Evolutionary conservation across 2,888 invertebrate species (phyloP).

Genomic region (Aricia artaxerxes): DNA sequence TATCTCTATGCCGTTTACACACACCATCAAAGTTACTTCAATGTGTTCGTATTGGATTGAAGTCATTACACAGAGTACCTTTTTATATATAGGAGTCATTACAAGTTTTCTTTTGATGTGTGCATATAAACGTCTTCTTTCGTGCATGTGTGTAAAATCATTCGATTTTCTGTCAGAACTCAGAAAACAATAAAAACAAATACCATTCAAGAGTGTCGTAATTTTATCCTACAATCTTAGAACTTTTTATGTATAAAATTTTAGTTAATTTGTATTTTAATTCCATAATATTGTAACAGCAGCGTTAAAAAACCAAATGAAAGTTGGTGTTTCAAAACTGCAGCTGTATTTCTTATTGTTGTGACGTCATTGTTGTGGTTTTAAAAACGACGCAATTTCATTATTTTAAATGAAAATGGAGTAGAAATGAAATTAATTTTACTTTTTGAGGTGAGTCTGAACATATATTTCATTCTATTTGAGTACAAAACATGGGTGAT

Average conservation of each 20-base stretch:
- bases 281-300: slow-evolving; percentile 36
- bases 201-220: slow-evolving; percentile 23
- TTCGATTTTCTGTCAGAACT: slow-evolving; percentile 25
- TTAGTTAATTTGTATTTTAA: slow-evolving; percentile 63
- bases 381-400: slow-evolving; percentile 83
- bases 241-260: slow-evolving; percentile 76
- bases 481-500: not conserved
- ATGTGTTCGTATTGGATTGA: not conserved
- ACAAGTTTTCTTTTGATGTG: not conserved
- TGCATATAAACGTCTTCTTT: not conserved
- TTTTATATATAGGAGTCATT: not conserved
- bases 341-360: slow-evolving; percentile 62
- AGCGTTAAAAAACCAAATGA: slow-evolving; percentile 38
- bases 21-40: not conserved
- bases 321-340: slow-evolving; percentile 54
- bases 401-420: slow-evolving; percentile 71
- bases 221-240: slow-evolving; percentile 59
- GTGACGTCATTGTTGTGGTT: slow-evolving; percentile 83
- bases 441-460: slow-evolving; percentile 63
- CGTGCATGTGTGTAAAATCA: slow-evolving; percentile 9
- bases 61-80: not conserved
- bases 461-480: slow-evolving; percentile 27
- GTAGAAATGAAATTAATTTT: slow-evolving; percentile 73
- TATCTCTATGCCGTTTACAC: not conserved
- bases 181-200: slow-evolving; percentile 28